Evolutionary conservation across 64 coral and sea anemone genomes (phyloP), one percentile per base, ranked within the genome.

Genomic region (Actinia tenebrosa): DNA sequence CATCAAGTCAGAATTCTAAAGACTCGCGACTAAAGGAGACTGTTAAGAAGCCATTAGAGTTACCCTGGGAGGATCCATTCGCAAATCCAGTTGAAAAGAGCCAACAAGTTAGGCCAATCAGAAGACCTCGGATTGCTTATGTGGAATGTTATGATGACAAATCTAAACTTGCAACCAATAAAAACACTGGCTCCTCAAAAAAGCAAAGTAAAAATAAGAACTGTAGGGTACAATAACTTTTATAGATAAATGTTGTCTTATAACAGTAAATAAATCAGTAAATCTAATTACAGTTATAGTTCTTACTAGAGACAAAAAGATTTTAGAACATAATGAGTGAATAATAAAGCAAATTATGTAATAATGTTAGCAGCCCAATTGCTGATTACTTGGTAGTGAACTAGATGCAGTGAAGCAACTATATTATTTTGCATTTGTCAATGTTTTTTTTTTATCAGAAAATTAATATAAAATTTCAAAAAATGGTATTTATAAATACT

Each of bases 61-160:
- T 99, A 45, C 97, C 97, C 20, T 99, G 97, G 97, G 97, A 99
- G 46, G 97, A 99, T 64, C 97, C 97, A 10, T 99, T 99, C 88
- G 93, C 97, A 56, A 99, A 99, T 84, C 97, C 97, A 84, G 93
- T 95, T 22, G 93, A 95, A 61, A 89, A 99, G 83, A 90, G 71
- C 23, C 90, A 89, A n/a, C 80, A 71, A 27, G 93, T 86, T 42
- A 72, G 90, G 44, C 87, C 53, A 56, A 53, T 91, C 10, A 85
- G 93, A 44, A 84, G 94, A 44, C 94, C 91, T 88, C 86, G 97
- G 20, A 99, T 99, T 56, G 78, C 92, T 68, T 99, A 95, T 86
- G 94, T 95, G 19, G 97, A 99, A 77, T 91, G 88, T 22, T 69
- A 86, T 75, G 83, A 80, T 58, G 78, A 84, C 53, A 93, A 84